phyloP scores from a whole-genome alignment of 2,113 vertebrate genomes.

The Paradoxurus hermaphroditus region DNA sequence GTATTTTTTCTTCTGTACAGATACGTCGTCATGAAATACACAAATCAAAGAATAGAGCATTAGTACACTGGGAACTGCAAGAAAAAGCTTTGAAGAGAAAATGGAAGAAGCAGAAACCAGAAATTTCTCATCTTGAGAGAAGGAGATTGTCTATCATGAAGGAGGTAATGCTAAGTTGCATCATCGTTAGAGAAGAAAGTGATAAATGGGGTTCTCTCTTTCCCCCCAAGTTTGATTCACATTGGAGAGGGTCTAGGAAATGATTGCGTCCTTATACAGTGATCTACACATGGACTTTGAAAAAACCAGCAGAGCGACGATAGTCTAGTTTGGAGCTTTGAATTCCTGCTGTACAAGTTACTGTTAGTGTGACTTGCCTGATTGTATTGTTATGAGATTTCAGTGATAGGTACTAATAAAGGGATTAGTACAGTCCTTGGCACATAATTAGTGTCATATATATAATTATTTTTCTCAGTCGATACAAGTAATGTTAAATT shows the following conservation, averaged over 20 bases:
- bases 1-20: slow-evolving; percentile 72
- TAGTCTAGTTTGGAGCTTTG: not conserved
- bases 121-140: slow-evolving; percentile 83
- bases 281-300: not conserved
- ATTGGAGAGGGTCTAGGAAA: not conserved
- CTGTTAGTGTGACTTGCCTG: not conserved
- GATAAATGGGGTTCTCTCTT: not conserved
- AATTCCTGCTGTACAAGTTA: not conserved
- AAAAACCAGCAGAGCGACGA: not conserved
- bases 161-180: slow-evolving; percentile 84
- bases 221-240: not conserved
- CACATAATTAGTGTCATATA: not conserved
- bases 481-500: not conserved
- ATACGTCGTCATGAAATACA: slow-evolving; percentile 91
- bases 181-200: not conserved
- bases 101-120: slow-evolving; percentile 79
- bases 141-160: slow-evolving; percentile 87
- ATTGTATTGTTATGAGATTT: slow-evolving; percentile 10
- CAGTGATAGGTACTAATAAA: not conserved
- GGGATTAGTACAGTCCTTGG: not conserved
- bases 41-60: slow-evolving; percentile 90
- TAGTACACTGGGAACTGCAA: slow-evolving; percentile 91
- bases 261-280: not conserved
- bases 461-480: slow-evolving; percentile 22
- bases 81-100: slow-evolving; percentile 85